phyloP scores from a whole-genome alignment of 2,113 vertebrate species.

The Paedocypris sp. region DNA sequence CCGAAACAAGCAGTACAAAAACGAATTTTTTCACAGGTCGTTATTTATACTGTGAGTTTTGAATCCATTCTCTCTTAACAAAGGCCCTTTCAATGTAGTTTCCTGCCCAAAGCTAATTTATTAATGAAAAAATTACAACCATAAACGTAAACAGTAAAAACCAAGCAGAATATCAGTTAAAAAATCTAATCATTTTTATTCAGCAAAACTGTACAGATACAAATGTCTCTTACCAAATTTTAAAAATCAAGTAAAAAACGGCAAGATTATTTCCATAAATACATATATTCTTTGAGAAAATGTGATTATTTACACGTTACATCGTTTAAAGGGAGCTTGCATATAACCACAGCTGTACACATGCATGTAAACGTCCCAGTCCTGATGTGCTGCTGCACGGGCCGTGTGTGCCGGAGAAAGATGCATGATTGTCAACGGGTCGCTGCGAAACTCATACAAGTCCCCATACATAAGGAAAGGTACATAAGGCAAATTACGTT shows the following conservation, averaged over 20 bases:
- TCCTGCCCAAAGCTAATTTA: background rate
- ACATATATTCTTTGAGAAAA: slow-evolving; percentile 81
- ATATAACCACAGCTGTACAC: slow-evolving; percentile 56
- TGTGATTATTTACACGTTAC: slow-evolving; percentile 68
- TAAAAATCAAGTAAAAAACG: slow-evolving; percentile 68
- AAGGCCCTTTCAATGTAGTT: too few relatives aligned
- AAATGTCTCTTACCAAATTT: slow-evolving; percentile 59
- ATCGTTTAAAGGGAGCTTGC: slow-evolving; percentile 54
- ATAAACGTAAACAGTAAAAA: background rate
- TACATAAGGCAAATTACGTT: slow-evolving; percentile 33
- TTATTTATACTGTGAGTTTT: too few relatives aligned
- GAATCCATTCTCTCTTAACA: too few relatives aligned
- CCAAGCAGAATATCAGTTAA: slow-evolving; percentile 11
- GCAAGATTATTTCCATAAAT: slow-evolving; percentile 62
- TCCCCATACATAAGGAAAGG: slow-evolving; percentile 23
- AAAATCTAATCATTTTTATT: slow-evolving; percentile 74
- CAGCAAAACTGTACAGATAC: slow-evolving; percentile 73
- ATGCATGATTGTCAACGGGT: slow-evolving; percentile 40
- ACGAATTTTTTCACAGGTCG: too few relatives aligned
- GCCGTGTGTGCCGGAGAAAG: slow-evolving; percentile 24
- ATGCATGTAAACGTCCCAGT: slow-evolving; percentile 47
- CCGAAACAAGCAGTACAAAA: too few relatives aligned
- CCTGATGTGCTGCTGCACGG: slow-evolving; percentile 4
- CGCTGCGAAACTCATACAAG: slow-evolving; percentile 34
- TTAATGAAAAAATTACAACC: background rate